Percentiles rank a stretch among this genome's conserved stretches.
phyloP scores from a whole-genome alignment of 2,888 invertebrate species.

The Odontomyia ornata region DNA sequence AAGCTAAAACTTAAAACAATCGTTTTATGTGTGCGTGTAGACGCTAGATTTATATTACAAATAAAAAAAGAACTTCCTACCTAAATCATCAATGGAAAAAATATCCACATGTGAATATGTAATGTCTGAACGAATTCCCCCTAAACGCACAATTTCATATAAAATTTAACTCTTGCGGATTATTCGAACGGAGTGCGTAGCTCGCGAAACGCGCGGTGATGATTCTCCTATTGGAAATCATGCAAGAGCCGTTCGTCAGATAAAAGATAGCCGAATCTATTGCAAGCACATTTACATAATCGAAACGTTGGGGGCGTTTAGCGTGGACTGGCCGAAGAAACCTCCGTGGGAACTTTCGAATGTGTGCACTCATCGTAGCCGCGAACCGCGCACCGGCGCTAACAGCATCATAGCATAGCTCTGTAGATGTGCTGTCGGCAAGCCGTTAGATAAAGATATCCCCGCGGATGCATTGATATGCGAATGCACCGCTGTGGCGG shows the following conservation, averaged over 20 bases:
- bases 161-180: too few relatives aligned
- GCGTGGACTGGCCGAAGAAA: neutral
- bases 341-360: neutral
- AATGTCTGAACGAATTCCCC: too few relatives aligned
- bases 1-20: too few relatives aligned
- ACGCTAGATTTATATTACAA: too few relatives aligned
- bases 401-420: constrained; percentile 12
- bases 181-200: too few relatives aligned
- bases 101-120: too few relatives aligned
- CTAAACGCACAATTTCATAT: too few relatives aligned
- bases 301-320: neutral
- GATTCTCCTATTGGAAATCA: neutral
- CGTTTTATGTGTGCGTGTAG: too few relatives aligned
- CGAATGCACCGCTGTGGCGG: neutral
- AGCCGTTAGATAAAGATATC: neutral
- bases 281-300: constrained; percentile 6
- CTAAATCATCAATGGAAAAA: too few relatives aligned
- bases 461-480: neutral
- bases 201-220: too few relatives aligned
- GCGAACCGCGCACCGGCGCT: neutral
- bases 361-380: neutral
- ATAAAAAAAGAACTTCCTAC: too few relatives aligned
- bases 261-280: constrained; percentile 1
- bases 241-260: neutral
- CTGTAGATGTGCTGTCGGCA: neutral